A percentile compares a stretch with the other conserved stretches of the same genome.
These are phyloP conservation scores for Pristionchus japonicus DNA, from an alignment of 2,888 invertebrate species.

Conservation along the genomic window DNA sequence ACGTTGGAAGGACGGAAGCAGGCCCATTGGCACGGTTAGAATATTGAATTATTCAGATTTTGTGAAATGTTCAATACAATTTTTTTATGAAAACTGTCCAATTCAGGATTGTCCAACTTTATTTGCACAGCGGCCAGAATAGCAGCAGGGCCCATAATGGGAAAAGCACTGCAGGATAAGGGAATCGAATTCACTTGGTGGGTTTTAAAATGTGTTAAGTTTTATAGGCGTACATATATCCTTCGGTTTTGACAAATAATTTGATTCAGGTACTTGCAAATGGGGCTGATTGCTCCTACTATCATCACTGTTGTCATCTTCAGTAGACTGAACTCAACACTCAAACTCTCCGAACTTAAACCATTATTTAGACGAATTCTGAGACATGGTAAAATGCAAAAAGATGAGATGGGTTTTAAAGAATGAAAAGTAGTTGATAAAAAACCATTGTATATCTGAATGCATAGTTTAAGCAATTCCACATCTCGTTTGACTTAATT, in stretches of 20 bases:
- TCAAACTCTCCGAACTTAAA: no score
- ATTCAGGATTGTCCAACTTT: background rate
- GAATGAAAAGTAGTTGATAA: no score
- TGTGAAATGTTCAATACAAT: no score
- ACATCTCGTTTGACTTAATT: no score
- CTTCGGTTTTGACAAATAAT: background rate
- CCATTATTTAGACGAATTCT: no score
- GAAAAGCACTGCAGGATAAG: background rate
- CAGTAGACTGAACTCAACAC: background rate
- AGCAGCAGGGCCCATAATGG: background rate
- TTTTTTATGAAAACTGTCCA: background rate
- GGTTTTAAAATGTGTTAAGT: background rate
- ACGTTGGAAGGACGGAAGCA: background rate
- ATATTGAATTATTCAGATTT: background rate
- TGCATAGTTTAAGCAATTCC: no score
- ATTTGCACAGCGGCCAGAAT: background rate
- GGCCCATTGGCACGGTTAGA: background rate
- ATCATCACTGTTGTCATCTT: background rate
- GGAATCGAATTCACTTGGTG: background rate
- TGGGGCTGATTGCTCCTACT: background rate
- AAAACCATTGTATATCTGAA: no score
- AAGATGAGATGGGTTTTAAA: no score
- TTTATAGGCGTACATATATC: background rate
- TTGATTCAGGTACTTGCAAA: background rate
- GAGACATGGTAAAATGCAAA: no score